Percentiles rank a stretch among this genome's conserved stretches.
Evolutionary conservation across 2,797 vertebrate genomes (phyloP).

Genomic region (Momotus momota): DNA sequence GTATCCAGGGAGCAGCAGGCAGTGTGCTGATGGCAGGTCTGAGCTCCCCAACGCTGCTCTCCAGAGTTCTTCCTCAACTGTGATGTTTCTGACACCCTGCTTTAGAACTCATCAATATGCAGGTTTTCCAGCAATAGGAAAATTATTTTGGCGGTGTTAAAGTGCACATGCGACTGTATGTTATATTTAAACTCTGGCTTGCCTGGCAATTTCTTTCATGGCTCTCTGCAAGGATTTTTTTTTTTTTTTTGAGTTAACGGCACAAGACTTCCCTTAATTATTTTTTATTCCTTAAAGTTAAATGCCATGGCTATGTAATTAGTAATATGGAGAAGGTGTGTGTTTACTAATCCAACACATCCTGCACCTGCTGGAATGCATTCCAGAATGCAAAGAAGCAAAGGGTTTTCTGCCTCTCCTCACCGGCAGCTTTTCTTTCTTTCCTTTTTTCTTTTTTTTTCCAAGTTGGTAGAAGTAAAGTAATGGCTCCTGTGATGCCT

Average conservation of each 20-base stretch:
- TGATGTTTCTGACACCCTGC: background rate
- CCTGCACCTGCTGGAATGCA: background rate
- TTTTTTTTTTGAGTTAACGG: background rate
- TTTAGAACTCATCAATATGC: background rate
- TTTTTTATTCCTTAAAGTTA: background rate
- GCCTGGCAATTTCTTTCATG: background rate
- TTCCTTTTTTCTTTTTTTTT: background rate
- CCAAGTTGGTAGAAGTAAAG: background rate
- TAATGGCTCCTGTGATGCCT: background rate
- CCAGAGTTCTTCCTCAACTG: background rate
- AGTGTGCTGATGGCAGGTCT: background rate
- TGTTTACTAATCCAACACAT: background rate
- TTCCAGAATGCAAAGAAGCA: background rate
- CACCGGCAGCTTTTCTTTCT: background rate
- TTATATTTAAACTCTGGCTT: background rate
- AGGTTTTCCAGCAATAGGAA: background rate
- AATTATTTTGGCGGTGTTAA: background rate
- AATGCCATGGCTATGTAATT: background rate
- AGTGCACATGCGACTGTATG: background rate
- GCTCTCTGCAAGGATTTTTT: background rate
- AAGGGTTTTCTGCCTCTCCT: background rate
- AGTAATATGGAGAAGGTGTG: background rate
- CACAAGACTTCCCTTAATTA: background rate
- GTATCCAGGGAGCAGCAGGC: background rate
- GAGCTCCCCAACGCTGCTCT: background rate